Evolutionary conservation across 2,113 vertebrate genomes (phyloP).

Genomic region (Eleginops maclovinus): DNA sequence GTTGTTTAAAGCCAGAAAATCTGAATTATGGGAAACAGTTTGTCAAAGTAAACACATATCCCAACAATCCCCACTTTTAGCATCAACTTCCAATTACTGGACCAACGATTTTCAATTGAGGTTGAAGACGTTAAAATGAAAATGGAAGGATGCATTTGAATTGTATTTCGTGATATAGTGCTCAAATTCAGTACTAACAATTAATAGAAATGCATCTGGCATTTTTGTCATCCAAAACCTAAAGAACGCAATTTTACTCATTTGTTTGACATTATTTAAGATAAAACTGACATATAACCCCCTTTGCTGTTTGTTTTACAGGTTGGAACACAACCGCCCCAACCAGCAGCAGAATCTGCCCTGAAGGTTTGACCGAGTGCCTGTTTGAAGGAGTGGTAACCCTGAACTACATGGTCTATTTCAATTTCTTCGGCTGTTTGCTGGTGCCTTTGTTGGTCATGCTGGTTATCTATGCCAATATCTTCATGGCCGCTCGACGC

Average conservation of each 20-base stretch:
- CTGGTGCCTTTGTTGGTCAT: slow-evolving; percentile 90
- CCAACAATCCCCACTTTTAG: neutral
- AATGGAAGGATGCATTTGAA: neutral
- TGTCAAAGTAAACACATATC: neutral
- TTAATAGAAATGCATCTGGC: neutral
- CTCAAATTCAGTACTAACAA: neutral
- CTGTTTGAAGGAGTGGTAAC: slow-evolving; percentile 92
- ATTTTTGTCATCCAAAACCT: too few species aligned
- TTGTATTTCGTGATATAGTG: neutral
- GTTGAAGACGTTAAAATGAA: neutral
- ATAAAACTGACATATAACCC: neutral
- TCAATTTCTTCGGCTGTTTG: slow-evolving; percentile 96
- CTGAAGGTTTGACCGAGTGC: slow-evolving; percentile 85
- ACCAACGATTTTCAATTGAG: neutral
- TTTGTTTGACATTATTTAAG: neutral
- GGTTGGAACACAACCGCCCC: slow-evolving; percentile 40
- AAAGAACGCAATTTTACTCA: too few species aligned
- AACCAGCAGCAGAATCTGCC: slow-evolving; percentile 47
- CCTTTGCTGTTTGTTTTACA: slow-evolving; percentile 29
- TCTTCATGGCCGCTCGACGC: slow-evolving; percentile 93
- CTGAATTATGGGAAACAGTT: neutral
- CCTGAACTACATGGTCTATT: slow-evolving; percentile 98
- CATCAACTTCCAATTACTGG: neutral
- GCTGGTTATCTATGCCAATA: slow-evolving; percentile 92
- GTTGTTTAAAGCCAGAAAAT: neutral